These are phyloP conservation scores for Phengaris arion DNA, from an alignment of 2,888 invertebrate genomes.

Conservation along the genomic window DNA sequence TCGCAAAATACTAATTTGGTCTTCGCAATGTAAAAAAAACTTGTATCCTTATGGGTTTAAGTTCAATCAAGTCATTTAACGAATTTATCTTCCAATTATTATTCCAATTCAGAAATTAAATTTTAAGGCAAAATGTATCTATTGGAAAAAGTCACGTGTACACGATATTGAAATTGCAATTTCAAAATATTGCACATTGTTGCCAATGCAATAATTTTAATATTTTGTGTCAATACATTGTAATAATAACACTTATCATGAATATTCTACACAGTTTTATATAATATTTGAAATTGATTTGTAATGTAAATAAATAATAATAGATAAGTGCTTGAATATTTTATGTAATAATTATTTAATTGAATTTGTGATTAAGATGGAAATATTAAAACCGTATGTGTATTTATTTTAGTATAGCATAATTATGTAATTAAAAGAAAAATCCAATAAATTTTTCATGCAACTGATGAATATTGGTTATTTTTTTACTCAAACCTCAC, in stretches of 20 bases:
- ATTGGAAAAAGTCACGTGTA: neutral
- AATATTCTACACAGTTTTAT: constrained; percentile 26
- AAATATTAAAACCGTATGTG: constrained; percentile 70
- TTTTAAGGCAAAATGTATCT: constrained; percentile 22
- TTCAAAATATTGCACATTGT: neutral
- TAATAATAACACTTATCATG: constrained; percentile 23
- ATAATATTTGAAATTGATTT: constrained; percentile 49
- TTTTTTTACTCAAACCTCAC: constrained; percentile 23
- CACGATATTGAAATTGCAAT: constrained; percentile 17
- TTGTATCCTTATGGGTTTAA: constrained; percentile 51
- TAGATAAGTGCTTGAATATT: constrained; percentile 57
- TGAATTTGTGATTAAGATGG: constrained; percentile 68
- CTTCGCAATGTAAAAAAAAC: constrained; percentile 52
- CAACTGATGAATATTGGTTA: constrained; percentile 56
- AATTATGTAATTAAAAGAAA: constrained; percentile 73
- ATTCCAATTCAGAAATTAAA: constrained; percentile 35
- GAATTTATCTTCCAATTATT: constrained; percentile 45
- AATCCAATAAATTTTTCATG: constrained; percentile 78
- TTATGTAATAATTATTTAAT: constrained; percentile 69
- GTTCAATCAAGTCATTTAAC: constrained; percentile 53
- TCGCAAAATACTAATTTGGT: constrained; percentile 46
- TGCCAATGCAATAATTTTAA: constrained; percentile 5
- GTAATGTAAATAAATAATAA: constrained; percentile 73
- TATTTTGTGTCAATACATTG: constrained; percentile 28
- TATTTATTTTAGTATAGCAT: constrained; percentile 78